phyloP scores from a whole-genome alignment of 2,797 vertebrate species.

The Platyrinchus mystaceus region DNA sequence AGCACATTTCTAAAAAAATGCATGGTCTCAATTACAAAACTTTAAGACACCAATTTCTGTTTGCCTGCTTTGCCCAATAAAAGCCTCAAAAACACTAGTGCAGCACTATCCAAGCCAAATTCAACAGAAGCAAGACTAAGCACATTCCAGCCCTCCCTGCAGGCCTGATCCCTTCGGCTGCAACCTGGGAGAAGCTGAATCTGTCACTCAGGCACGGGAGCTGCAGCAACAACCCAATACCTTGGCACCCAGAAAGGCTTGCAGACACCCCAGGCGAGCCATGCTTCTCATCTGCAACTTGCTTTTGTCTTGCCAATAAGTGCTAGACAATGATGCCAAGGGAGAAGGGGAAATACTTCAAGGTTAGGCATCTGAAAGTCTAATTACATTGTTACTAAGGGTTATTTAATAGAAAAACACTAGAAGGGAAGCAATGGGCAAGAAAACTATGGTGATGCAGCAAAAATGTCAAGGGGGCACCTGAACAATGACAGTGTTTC shows the following conservation, averaged over 20 bases:
- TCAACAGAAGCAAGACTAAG: constrained; percentile 11
- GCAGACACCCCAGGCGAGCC: background rate
- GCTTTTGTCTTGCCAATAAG: background rate
- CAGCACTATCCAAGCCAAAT: constrained; percentile 1
- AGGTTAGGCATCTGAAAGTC: background rate
- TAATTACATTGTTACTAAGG: background rate
- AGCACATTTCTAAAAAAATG: background rate
- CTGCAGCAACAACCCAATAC: background rate
- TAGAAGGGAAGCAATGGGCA: background rate
- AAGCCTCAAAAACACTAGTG: background rate
- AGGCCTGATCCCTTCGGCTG: background rate
- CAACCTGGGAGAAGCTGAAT: background rate
- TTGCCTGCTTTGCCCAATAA: background rate
- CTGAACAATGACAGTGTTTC: background rate
- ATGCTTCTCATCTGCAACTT: background rate
- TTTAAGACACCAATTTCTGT: background rate
- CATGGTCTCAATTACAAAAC: background rate
- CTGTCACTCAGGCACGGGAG: background rate
- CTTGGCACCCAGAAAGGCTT: background rate
- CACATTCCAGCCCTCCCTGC: background rate
- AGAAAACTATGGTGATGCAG: background rate
- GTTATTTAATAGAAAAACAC: background rate
- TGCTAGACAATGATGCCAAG: background rate
- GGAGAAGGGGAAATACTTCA: background rate
- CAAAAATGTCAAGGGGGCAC: background rate